A percentile compares a stretch with the other conserved stretches of the same genome.
Evolutionary conservation across 2,113 vertebrate species (phyloP).

Genomic region (Mohoua ochrocephala): DNA sequence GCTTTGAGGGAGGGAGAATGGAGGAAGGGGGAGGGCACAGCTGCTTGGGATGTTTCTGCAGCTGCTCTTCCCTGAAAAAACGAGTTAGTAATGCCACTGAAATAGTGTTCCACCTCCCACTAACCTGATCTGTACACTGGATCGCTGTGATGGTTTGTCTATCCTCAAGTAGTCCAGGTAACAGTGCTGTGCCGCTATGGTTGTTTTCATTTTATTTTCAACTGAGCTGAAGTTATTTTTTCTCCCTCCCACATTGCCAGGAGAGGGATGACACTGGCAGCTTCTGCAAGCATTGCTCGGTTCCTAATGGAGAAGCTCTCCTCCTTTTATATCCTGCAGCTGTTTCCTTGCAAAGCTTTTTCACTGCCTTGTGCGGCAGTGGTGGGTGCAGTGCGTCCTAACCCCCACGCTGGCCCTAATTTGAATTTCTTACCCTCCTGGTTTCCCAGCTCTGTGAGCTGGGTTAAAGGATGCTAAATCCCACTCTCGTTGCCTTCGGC

Average conservation of each 20-base stretch:
- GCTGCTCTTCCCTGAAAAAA: neutral
- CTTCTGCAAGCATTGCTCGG: neutral
- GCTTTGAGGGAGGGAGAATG: neutral
- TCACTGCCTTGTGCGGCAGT: too few species aligned
- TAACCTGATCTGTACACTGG: neutral
- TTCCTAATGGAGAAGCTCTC: neutral
- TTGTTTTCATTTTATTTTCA: neutral
- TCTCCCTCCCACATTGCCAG: neutral
- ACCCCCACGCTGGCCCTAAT: rapidly evolving
- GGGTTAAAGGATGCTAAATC: neutral
- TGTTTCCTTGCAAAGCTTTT: neutral
- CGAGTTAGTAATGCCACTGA: neutral
- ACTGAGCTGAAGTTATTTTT: neutral
- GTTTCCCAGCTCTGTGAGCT: neutral
- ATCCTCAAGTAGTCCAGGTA: neutral
- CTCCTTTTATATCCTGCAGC: neutral
- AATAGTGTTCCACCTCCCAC: neutral
- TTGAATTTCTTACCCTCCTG: neutral
- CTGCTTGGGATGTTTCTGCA: neutral
- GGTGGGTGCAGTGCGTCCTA: neutral
- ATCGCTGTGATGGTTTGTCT: neutral
- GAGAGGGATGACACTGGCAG: neutral
- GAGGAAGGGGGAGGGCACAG: neutral
- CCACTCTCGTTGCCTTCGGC: rapidly evolving
- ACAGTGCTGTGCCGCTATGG: rapidly evolving